Base-by-base conservation (phyloP, 2,888 invertebrate species). In the Ephialtes manifestator region DNA sequence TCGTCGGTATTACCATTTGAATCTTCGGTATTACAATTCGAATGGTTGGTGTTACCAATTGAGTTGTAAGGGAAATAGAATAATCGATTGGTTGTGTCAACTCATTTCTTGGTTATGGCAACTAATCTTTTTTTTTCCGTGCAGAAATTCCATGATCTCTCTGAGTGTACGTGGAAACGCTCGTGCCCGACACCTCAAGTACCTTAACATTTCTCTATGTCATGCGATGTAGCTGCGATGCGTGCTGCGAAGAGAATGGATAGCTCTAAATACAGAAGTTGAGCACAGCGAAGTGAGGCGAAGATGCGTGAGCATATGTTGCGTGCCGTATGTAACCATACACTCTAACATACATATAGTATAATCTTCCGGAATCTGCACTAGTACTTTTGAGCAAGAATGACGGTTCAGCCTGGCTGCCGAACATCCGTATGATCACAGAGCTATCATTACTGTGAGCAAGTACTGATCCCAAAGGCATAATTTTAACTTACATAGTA, bases 331-430 rank as follows among this genome's bases (percentile, higher is more conserved):
- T 35, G 20, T 60, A 63, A 63, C 18, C 65, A n/a, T 43, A 11
- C 1, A 43, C 39, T 18, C n/a, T 28, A n/a, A 31, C 53, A 68
- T 51, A 28, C 24, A 68, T 24, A 77, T 28, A 31, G 46, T 48
- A 63, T 39, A 43, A 46, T 55, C 43, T 58, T 28, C 31, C 55
- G 60, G 77, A 67, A 77, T 48, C 31, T 31, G 53, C 43, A 20
- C n/a, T 58, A 43, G 58, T 55, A 79, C 31, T 71, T 35, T 58
- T 60, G 70, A 48, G 58, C 20, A 70, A 60, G 71, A 79, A 35
- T 70, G 31, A 79, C 48, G 10, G 58, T 78, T 68, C 58, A n/a
- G 39, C 20, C 68, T 15, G 24, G 13, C 63, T 39, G 35, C 46
- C 65, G 72, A 58, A 58, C 43, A 28, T 46, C 39, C 39, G 58